Conservation (phyloP, 2,113 vertebrate species). For the Cettia cetti region DNA sequence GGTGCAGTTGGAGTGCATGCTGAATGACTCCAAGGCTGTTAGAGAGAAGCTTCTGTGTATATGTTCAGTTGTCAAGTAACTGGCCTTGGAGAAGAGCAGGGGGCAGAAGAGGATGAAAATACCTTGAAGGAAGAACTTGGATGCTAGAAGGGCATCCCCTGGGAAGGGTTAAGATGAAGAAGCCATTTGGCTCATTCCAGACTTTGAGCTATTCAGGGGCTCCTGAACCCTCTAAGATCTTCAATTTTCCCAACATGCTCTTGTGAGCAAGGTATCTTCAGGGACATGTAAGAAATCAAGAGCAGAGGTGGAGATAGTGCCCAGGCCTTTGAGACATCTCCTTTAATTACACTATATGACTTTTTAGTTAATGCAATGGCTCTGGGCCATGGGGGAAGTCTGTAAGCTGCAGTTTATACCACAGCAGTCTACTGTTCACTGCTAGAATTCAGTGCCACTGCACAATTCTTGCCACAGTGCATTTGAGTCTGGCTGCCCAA, state of each 20-base stretch:
- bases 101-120: background rate
- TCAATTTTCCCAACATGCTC: background rate
- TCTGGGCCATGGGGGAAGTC: background rate
- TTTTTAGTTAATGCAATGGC: background rate
- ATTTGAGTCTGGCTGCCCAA: background rate
- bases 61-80: background rate
- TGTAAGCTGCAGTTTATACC: background rate
- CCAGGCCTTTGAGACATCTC: background rate
- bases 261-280: background rate
- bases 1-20: background rate
- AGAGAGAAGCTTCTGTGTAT: background rate
- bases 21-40: background rate
- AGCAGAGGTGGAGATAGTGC: background rate
- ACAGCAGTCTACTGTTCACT: background rate
- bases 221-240: background rate
- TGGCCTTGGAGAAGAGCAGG: background rate
- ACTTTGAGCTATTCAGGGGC: background rate
- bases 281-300: background rate
- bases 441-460: background rate
- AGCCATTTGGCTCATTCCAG: background rate
- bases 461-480: background rate
- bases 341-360: background rate
- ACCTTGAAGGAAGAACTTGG: background rate
- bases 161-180: background rate
- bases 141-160: background rate